phyloP scores from a whole-genome alignment of 2,797 vertebrate species.

The Oreonectes daqikongensis region DNA sequence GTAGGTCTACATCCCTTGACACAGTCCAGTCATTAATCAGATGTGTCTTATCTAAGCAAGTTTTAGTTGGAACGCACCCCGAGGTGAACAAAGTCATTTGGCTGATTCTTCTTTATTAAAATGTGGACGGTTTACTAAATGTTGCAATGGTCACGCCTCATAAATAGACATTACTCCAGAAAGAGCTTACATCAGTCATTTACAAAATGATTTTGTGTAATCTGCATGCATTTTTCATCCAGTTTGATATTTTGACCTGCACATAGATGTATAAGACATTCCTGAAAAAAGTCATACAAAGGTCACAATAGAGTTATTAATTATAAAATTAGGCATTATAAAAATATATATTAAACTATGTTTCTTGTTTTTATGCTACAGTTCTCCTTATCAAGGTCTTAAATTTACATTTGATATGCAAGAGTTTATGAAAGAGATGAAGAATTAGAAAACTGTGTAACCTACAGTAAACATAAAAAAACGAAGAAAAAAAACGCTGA shows the following conservation, averaged over 20 bases:
- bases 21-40: slow-evolving; percentile 14
- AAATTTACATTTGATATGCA: too few species aligned
- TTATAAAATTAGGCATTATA: too few species aligned
- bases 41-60: slow-evolving; percentile 18
- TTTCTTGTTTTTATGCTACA: too few species aligned
- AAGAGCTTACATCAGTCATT: neutral
- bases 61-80: neutral
- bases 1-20: neutral
- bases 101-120: slow-evolving; percentile 5
- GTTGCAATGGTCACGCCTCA: neutral
- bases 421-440: too few species aligned
- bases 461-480: too few species aligned
- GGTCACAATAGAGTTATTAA: neutral
- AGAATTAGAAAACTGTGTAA: too few species aligned
- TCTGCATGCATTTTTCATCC: neutral
- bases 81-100: slow-evolving; percentile 10
- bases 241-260: neutral
- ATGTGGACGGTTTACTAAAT: neutral
- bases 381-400: too few species aligned
- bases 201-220: neutral
- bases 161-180: neutral
- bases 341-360: neutral
- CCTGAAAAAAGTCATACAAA: neutral
- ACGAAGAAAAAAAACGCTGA: too few species aligned
- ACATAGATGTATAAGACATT: neutral